Percentiles rank a stretch among this genome's conserved stretches.
These are phyloP conservation scores for Sinohyriopsis cumingii DNA, from an alignment of 2,888 invertebrate genomes.

Conservation along the genomic window DNA sequence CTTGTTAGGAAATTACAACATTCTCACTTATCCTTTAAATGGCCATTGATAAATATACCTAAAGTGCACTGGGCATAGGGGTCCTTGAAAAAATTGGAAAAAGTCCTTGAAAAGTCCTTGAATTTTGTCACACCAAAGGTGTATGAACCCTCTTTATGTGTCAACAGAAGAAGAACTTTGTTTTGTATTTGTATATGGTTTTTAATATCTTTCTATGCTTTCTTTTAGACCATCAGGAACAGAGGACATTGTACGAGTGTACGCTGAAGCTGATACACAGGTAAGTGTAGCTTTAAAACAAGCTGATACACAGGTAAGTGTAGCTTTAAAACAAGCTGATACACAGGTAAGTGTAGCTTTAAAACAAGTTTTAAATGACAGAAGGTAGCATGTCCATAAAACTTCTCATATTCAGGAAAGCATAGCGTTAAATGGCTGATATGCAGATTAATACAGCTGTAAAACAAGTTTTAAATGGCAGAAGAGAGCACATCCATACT, in stretches of 20 bases:
- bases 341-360: constrained; percentile 71
- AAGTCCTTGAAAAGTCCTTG: too few relatives aligned
- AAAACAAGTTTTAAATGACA: constrained; percentile 76
- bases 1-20: too few relatives aligned
- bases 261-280: constrained; percentile 89
- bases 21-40: too few relatives aligned
- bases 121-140: too few relatives aligned
- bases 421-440: constrained; percentile 81
- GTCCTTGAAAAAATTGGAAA: too few relatives aligned
- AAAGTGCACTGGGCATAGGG: too few relatives aligned
- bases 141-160: too few relatives aligned
- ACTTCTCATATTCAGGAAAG: constrained; percentile 77
- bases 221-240: constrained; percentile 90
- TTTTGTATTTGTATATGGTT: neutral
- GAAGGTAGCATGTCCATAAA: neutral
- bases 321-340: constrained; percentile 83
- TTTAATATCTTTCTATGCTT: neutral
- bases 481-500: neutral
- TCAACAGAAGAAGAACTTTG: neutral
- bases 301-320: constrained; percentile 78
- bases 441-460: constrained; percentile 72
- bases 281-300: constrained; percentile 74
- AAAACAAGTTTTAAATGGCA: constrained; percentile 1
- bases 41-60: too few relatives aligned
- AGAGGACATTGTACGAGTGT: constrained; percentile 95